These are phyloP conservation scores for Eupithecia inturbata DNA, from an alignment of 2,888 invertebrate genomes.

Conservation along the genomic window DNA sequence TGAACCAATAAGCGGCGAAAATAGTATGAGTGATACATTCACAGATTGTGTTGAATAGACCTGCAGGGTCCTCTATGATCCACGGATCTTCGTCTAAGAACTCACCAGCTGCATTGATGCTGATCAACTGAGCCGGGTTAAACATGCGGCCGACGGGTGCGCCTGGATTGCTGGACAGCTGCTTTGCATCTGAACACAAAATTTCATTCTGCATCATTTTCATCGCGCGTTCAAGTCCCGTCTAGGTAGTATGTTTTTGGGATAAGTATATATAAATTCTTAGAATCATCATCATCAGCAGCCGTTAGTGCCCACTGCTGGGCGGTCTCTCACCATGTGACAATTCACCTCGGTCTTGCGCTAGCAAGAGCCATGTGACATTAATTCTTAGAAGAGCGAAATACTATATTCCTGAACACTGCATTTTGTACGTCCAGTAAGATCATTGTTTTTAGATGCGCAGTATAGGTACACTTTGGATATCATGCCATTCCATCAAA, in stretches of 20 bases:
- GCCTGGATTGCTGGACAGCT: background rate
- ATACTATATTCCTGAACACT: background rate
- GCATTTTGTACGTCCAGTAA: background rate
- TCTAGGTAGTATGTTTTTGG: background rate
- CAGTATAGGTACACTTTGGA: too few relatives aligned
- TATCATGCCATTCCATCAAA: background rate
- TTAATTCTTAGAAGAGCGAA: background rate
- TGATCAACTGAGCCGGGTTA: slow-evolving; percentile 44
- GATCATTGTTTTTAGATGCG: background rate
- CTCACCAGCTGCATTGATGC: slow-evolving; percentile 43
- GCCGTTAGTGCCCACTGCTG: background rate
- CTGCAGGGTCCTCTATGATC: background rate
- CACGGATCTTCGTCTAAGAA: background rate
- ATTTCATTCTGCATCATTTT: background rate
- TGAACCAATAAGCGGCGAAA: background rate
- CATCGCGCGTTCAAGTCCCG: background rate
- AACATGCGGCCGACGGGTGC: slow-evolving; percentile 44
- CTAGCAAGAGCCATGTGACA: background rate
- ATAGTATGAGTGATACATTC: too few relatives aligned
- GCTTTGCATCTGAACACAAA: background rate
- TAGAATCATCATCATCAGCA: background rate
- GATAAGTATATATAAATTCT: background rate
- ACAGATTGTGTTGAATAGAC: too few relatives aligned
- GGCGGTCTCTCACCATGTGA: background rate
- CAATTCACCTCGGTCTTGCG: background rate